Percentiles rank a stretch among this genome's conserved stretches.
These are phyloP conservation scores for Drosophila sechellia DNA, from an alignment of 1,140 invertebrate species.

Conservation along the genomic window DNA sequence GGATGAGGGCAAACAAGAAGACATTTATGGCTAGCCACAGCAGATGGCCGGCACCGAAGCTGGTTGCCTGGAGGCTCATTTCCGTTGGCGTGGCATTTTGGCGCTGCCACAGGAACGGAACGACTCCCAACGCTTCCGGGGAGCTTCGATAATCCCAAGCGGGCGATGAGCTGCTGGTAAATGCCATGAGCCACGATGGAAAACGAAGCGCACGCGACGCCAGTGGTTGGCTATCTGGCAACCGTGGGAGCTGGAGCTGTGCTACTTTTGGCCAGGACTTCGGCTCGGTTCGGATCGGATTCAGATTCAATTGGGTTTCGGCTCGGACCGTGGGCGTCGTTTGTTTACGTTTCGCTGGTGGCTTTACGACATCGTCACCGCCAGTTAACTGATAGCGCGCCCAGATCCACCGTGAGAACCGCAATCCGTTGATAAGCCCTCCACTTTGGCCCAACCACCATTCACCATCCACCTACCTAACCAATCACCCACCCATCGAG, in stretches of 20 bases:
- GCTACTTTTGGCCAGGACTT: conserved; percentile 57
- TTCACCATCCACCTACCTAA: too few relatives aligned
- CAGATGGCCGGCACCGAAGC: conserved; percentile 25
- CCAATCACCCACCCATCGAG: background rate
- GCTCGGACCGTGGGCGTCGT: conserved; percentile 58
- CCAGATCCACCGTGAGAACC: conserved; percentile 71
- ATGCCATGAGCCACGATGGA: conserved; percentile 16
- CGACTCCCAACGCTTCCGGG: background rate
- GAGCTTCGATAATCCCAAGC: conserved; percentile 11
- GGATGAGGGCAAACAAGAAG: conserved; percentile 87
- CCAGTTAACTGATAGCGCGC: conserved; percentile 43
- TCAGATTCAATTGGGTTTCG: conserved; percentile 2
- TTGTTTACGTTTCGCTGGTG: conserved; percentile 73
- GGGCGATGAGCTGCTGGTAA: conserved; percentile 14
- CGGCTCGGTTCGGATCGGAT: conserved; percentile 1
- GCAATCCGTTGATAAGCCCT: conserved; percentile 71
- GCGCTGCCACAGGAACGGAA: background rate
- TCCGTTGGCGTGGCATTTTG: background rate
- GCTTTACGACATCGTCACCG: conserved; percentile 26
- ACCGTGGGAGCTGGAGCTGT: conserved; percentile 13
- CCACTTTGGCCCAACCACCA: conserved; percentile 19
- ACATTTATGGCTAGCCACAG: conserved; percentile 88
- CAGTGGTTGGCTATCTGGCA: conserved; percentile 53
- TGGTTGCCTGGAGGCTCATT: background rate
- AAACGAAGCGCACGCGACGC: conserved; percentile 55